phyloP scores from a whole-genome alignment of 2,113 vertebrate genomes.

The Cephalopterus ornatus region DNA sequence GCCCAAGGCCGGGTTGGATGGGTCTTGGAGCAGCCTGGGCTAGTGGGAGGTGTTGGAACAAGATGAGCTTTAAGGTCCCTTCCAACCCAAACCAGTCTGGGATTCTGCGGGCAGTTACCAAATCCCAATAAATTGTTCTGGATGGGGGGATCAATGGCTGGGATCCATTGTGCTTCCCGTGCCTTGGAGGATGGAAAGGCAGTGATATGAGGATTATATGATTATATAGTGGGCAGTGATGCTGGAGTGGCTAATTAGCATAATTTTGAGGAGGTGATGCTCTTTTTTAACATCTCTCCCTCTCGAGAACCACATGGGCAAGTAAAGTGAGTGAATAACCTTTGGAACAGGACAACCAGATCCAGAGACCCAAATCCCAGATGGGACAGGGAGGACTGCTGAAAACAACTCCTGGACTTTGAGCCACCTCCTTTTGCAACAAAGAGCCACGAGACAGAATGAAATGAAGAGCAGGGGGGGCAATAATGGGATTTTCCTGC shows the following conservation, averaged over 20 bases:
- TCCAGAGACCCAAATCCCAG: not conserved
- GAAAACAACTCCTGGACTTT: not conserved
- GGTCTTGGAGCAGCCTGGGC: not conserved
- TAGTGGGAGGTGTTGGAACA: not conserved
- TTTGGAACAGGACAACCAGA: not conserved
- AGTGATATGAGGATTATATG: not conserved
- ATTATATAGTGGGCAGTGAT: not conserved
- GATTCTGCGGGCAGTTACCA: not conserved
- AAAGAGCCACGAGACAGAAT: not conserved
- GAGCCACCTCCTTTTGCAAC: not conserved
- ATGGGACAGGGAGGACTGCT: too few relatives aligned
- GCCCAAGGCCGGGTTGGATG: not conserved
- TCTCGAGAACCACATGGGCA: not conserved
- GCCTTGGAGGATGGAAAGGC: not conserved
- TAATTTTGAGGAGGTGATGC: not conserved
- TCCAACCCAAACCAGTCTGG: not conserved
- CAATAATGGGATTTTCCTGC: not conserved
- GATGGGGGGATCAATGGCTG: not conserved
- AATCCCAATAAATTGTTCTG: not conserved
- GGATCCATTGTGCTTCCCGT: not conserved
- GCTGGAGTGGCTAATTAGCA: not conserved
- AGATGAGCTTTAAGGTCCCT: not conserved
- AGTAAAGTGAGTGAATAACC: not conserved
- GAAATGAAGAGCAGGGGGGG: not conserved
- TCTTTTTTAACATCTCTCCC: not conserved